These are phyloP conservation scores for Prosopocoilus inquinatus DNA, from an alignment of 2,888 invertebrate species.

Conservation along the genomic window DNA sequence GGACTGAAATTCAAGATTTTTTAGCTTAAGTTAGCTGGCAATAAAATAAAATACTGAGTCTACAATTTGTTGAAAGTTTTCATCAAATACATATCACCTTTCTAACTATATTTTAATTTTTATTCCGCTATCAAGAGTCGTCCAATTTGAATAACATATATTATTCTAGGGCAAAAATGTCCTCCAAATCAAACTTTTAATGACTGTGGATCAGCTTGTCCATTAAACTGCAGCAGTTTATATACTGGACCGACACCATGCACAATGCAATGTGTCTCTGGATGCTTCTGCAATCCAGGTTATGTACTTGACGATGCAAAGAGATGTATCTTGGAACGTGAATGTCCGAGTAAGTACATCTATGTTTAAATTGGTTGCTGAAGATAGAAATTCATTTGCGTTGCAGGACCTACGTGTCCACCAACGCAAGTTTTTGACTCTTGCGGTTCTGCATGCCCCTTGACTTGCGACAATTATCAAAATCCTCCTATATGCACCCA, in stretches of 20 bases:
- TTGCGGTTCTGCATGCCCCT: conserved; percentile 1
- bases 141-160: too few species aligned
- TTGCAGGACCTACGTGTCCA: too few species aligned
- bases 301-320: conserved; percentile 5
- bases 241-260: neutral
- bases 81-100: too few species aligned
- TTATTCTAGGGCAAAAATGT: conserved; percentile 2
- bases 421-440: neutral
- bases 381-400: neutral
- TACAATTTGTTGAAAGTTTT: too few species aligned
- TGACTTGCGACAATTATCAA: neutral
- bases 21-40: too few species aligned
- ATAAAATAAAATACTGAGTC: too few species aligned
- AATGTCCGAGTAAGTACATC: neutral
- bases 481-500: neutral
- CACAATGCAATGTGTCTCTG: conserved; percentile 12
- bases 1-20: too few species aligned
- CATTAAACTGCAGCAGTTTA: conserved; percentile 1
- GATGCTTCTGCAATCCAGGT: conserved; percentile 20
- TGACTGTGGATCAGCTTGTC: conserved; percentile 14
- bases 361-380: neutral
- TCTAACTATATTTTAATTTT: too few species aligned
- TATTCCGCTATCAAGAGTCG: too few species aligned
- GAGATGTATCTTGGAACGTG: conserved; percentile 3
- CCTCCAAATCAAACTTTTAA: neutral